phyloP scores from a whole-genome alignment of 1,140 invertebrate genomes.

The Monochamus saltuarius region DNA sequence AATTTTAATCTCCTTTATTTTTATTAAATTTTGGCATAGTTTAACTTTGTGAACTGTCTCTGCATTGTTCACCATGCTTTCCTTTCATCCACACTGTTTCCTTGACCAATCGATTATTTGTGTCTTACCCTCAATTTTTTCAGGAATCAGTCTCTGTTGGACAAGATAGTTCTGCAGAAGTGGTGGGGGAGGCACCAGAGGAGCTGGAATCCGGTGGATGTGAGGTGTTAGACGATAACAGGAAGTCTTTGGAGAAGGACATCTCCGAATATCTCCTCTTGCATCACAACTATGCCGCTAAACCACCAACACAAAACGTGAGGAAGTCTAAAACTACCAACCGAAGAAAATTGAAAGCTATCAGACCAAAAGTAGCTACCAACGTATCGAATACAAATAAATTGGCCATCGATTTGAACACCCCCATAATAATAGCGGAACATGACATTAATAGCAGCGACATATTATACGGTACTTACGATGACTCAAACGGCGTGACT shows the following conservation, averaged over 20 bases:
- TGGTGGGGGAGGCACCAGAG: conserved; percentile 81
- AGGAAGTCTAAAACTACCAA: conserved; percentile 15
- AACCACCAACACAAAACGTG: conserved; percentile 20
- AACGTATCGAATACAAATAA: not conserved
- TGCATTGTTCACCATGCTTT: too few species aligned
- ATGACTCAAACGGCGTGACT: conserved; percentile 69
- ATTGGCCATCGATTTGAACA: not conserved
- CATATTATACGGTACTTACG: conserved; percentile 66
- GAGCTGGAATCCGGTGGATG: conserved; percentile 74
- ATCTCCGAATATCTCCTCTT: conserved; percentile 46
- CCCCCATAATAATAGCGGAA: conserved; percentile 19
- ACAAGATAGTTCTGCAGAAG: conserved; percentile 49
- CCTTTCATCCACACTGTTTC: too few species aligned
- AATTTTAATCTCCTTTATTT: too few species aligned
- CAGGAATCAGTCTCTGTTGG: conserved; percentile 51
- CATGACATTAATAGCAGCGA: conserved; percentile 34
- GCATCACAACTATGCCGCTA: conserved; percentile 50
- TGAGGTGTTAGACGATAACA: conserved; percentile 43
- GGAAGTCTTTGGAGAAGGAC: conserved; percentile 33
- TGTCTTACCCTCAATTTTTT: conserved; percentile 11
- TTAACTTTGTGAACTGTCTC: too few species aligned
- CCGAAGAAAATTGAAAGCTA: conserved; percentile 41
- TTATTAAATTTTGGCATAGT: too few species aligned
- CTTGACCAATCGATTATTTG: too few species aligned
- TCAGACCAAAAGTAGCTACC: conserved; percentile 33